Evolutionary conservation across 2,888 invertebrate species (phyloP), one percentile per base, ranked within the genome.

Genomic region (Ochropleura leucogaster): DNA sequence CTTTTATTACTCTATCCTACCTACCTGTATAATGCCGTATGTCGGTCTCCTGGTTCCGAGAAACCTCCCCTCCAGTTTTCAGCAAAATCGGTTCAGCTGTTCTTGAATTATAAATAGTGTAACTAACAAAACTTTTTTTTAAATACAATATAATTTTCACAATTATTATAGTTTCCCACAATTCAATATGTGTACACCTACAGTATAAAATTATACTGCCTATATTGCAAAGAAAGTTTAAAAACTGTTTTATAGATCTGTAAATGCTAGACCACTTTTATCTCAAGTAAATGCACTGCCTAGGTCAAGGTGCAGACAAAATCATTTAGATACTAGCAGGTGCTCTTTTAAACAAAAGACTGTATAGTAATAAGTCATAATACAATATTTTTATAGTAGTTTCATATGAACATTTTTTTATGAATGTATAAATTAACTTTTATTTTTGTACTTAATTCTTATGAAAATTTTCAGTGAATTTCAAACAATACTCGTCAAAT

Each of bases 301-400:
- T 30, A 30, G 30, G 30, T 53, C 51, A 60, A 53, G 51, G 47
- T 60, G 14, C 49, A 46, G 40, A n/a, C 5, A 16, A 30, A 60
- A 16, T 16, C 18, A 5, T 44, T 63, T 1, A 63, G 20, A 80
- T 68, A 12, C 51, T 44, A 30, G 1, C 51, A 66, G 44, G 82
- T 81, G 79, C 79, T 77, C 64, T 59, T 68, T 40, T 67, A 47
- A 30, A 47, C 2, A 66, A 49, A 83, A 84, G 84, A 83, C 84
- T 84, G 83, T 14, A 12, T 83, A 83, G 63, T 10, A 42, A 64
- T 84, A 82, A 72, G 62, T 72, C 67, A 72, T 72, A n/a, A 40
- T 62, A 53, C 47, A 40, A 59, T 59, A 30, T 20, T 42, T 46
- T 77, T 57, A 30, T 10, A 72, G 66, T 71, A 74, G 83, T 83